Evolutionary conservation across 2,797 vertebrate genomes (phyloP).

Genomic region (Mycteria americana): DNA sequence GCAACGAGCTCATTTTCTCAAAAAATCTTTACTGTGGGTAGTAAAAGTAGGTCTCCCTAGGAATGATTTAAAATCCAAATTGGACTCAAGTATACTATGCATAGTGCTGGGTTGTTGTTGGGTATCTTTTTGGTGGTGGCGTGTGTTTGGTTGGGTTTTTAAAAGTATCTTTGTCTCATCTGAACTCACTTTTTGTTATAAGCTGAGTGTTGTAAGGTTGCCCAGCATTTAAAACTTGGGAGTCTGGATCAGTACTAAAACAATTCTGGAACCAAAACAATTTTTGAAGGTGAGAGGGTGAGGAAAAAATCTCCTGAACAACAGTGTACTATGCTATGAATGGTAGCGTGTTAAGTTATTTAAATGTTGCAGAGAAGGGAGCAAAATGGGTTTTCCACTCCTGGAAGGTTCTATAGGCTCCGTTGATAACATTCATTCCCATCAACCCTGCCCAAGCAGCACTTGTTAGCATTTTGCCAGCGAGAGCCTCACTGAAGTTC

Average conservation of each 20-base stretch:
- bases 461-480: not conserved
- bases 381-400: not conserved
- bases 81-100: not conserved
- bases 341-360: not conserved
- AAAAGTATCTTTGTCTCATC: not conserved
- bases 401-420: not conserved
- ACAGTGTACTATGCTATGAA: not conserved
- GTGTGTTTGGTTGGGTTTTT: not conserved
- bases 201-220: not conserved
- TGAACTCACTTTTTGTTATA: not conserved
- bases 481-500: not conserved
- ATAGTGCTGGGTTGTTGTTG: not conserved
- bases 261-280: not conserved
- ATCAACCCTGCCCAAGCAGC: not conserved
- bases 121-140: not conserved
- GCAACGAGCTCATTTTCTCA: constrained; percentile 54
- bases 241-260: not conserved
- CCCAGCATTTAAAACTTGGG: not conserved
- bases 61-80: not conserved
- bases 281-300: not conserved
- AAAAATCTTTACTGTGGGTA: constrained; percentile 35
- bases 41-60: constrained; percentile 30
- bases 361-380: not conserved
- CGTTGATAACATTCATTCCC: not conserved
- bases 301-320: not conserved